phyloP scores from a whole-genome alignment of 1,140 invertebrate species.

The Megalonaias nervosa region DNA sequence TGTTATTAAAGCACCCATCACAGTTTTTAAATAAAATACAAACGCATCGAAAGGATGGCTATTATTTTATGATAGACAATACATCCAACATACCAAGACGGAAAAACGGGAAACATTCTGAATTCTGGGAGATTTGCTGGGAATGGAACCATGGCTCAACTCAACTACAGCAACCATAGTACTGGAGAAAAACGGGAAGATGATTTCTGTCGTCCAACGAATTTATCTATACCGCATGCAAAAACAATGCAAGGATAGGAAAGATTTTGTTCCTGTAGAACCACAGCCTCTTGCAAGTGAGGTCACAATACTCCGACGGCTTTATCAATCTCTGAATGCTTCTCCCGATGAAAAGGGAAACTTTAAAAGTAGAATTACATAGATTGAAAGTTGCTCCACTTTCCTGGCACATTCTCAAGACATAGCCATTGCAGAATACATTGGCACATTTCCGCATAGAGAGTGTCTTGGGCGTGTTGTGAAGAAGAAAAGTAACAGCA shows the following conservation, averaged over 20 bases:
- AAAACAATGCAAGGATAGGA: not conserved
- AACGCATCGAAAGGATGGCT: conserved; percentile 10
- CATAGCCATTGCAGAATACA: conserved; percentile 5
- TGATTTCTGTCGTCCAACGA: not conserved
- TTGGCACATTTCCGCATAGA: conserved; percentile 3
- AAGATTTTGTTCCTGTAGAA: not conserved
- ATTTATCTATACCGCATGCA: not conserved
- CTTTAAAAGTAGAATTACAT: conserved; percentile 1
- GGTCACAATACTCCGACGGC: no score
- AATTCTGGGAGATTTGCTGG: conserved; percentile 10
- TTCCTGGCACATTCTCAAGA: not conserved
- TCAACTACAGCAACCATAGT: not conserved
- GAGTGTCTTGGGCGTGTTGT: not conserved
- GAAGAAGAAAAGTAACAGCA: conserved; percentile 1
- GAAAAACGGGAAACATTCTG: not conserved
- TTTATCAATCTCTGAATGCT: not conserved
- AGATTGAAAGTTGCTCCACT: not conserved
- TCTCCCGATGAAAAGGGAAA: not conserved
- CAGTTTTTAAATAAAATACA: not conserved
- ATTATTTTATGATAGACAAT: conserved; percentile 4
- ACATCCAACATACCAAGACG: conserved; percentile 2
- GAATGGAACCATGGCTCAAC: not conserved
- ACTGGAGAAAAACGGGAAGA: not conserved
- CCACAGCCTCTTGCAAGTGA: not conserved
- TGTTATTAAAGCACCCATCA: not conserved